Percentiles rank a stretch among this genome's conserved stretches.
phyloP scores from a whole-genome alignment of 2,797 vertebrate genomes.

The Sebastes vulpes region DNA sequence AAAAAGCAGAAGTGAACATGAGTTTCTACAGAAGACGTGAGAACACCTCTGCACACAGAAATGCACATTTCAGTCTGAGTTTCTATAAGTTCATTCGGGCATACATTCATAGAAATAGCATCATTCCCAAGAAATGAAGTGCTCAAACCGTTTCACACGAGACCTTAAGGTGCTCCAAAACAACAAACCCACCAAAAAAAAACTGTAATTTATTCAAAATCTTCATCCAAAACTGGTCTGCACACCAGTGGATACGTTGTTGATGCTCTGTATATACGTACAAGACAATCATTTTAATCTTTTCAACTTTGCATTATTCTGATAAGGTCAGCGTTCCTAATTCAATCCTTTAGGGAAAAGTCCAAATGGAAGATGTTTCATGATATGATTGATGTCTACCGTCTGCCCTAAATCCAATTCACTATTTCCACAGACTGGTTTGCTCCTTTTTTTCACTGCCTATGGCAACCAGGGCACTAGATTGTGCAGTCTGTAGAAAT shows the following conservation, averaged over 20 bases:
- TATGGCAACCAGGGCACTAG: background rate
- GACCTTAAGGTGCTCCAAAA: background rate
- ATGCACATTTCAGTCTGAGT: background rate
- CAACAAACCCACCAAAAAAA: background rate
- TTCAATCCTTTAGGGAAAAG: background rate
- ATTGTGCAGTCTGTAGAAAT: background rate
- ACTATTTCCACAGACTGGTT: background rate
- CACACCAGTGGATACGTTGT: background rate
- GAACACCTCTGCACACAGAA: background rate
- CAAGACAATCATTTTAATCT: background rate
- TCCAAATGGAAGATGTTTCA: background rate
- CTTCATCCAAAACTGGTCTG: no score
- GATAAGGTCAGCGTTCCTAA: background rate
- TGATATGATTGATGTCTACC: background rate
- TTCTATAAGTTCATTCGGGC: background rate
- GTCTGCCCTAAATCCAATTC: background rate
- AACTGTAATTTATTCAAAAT: no score
- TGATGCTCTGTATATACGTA: background rate
- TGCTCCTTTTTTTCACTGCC: background rate
- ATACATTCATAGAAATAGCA: background rate
- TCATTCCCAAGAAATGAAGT: background rate
- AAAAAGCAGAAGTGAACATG: conserved; percentile 25
- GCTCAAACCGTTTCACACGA: background rate
- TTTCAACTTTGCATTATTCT: background rate
- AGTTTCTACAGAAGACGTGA: background rate